Base-by-base conservation (phyloP, 2,797 vertebrate species). In the Menidia menidia region DNA sequence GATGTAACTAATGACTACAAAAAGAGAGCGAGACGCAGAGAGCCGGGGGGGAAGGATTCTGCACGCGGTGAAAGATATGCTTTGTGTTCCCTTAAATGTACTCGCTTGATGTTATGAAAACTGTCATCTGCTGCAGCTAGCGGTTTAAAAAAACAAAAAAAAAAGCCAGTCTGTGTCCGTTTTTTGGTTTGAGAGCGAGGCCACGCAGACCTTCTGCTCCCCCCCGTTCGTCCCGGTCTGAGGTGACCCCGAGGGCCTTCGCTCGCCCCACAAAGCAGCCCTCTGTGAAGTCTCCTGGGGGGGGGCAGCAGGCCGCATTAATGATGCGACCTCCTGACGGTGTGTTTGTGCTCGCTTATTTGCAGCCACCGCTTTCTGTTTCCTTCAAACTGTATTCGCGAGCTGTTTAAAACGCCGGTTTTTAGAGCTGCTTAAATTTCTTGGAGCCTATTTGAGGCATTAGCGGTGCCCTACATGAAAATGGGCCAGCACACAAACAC, bases 91-190 rank as follows among this genome's bases (percentile, higher is more conserved):
- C 77, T 68, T 61, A 64, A 75, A 83, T 77, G 69, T 67, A 77
- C 74, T 31, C 59, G 41, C 45, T 75, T 60, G 68, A 86, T 42
- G 80, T 62, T 74, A 79, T 80, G 74, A 73, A 84, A 80, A 81
- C 62, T 31, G 15, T 62, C 78, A 68, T 71, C 71, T 58, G 60
- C 71, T 39, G 77, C 78, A 73, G 77, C 66, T 63, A 63, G 60
- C 51, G 44, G 16, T 67, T 78, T 52, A 72, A 71, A 71, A 64
- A 79, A 61, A 67, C 69, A n/a, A n/a, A n/a, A n/a, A 25, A 25
- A 25, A 25, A 25, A 25, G 25, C 25, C 25, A 44, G 25, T 33
- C 60, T 63, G 45, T 67, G 54, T 68, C 18, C 9, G 51, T 5
- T 57, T 81, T 73, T 75, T 66, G 11, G 25, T 31, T 65, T 52